These are phyloP conservation scores for Odontamblyopus lacepedii DNA, from an alignment of 2,797 vertebrate genomes.

Conservation along the genomic window DNA sequence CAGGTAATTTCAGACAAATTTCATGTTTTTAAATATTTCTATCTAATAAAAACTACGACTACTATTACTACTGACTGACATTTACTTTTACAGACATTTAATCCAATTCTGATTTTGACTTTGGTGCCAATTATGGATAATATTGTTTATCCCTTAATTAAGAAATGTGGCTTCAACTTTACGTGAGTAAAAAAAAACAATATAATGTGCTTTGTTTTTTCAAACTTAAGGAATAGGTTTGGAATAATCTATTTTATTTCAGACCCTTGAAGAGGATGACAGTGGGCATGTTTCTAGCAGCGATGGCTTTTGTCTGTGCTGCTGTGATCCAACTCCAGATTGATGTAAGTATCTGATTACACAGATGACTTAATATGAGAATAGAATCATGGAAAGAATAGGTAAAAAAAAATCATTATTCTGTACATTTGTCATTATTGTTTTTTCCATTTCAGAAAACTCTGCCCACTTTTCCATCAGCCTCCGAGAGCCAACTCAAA, in stretches of 20 bases:
- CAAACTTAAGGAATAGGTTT: background rate
- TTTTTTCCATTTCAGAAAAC: slow-evolving; percentile 79
- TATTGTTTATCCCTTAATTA: slow-evolving; percentile 87
- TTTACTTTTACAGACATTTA: slow-evolving; percentile 81
- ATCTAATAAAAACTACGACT: slow-evolving; percentile 9
- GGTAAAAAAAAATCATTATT: background rate
- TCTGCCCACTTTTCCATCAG: slow-evolving; percentile 82
- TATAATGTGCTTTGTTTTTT: background rate
- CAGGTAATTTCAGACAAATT: slow-evolving; percentile 77
- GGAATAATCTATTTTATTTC: slow-evolving; percentile 25
- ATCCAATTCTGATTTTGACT: slow-evolving; percentile 89
- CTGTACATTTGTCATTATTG: background rate
- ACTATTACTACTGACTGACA: slow-evolving; percentile 16
- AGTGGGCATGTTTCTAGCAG: slow-evolving; percentile 91
- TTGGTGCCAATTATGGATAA: slow-evolving; percentile 89
- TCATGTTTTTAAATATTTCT: slow-evolving; percentile 40
- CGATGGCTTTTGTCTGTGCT: slow-evolving; percentile 88
- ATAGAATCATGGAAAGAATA: background rate
- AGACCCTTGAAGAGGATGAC: slow-evolving; percentile 93
- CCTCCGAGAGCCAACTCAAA: slow-evolving; percentile 82
- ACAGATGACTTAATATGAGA: background rate
- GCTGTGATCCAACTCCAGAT: slow-evolving; percentile 88
- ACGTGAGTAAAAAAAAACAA: slow-evolving; percentile 77
- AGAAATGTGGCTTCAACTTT: slow-evolving; percentile 90
- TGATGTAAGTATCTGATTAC: slow-evolving; percentile 83